Evolutionary conservation across 1,140 invertebrate genomes (phyloP).

Genomic region (Globodera ellingtonae): DNA sequence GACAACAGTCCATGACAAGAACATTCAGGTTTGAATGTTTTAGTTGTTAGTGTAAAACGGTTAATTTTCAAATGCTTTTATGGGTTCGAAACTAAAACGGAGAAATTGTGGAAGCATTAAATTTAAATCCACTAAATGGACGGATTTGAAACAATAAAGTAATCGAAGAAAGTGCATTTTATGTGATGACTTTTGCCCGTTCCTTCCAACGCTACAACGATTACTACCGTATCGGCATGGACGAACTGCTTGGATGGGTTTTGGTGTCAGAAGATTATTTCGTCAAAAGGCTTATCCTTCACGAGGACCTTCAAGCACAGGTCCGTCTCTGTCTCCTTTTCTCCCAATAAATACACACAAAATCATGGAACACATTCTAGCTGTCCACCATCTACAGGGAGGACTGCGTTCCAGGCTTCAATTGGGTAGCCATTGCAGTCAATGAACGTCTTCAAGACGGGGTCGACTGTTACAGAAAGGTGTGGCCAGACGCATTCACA

Average conservation of each 20-base stretch:
- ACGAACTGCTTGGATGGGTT: not conserved
- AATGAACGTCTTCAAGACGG: not conserved
- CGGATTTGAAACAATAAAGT: too few relatives aligned
- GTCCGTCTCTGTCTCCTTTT: too few relatives aligned
- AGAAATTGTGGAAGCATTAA: too few relatives aligned
- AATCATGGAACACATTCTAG: not conserved
- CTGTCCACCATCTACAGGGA: not conserved
- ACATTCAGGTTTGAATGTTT: not conserved
- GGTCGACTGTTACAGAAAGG: not conserved
- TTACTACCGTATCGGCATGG: not conserved
- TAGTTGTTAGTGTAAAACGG: too few relatives aligned
- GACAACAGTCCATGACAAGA: not conserved
- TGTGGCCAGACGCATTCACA: too few relatives aligned
- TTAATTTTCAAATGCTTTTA: too few relatives aligned
- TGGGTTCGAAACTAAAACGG: too few relatives aligned
- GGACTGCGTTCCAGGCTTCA: not conserved
- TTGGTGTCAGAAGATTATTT: not conserved
- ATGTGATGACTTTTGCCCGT: not conserved
- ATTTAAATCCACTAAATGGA: too few relatives aligned
- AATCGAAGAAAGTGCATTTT: not conserved
- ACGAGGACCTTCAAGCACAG: not conserved
- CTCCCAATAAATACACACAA: too few relatives aligned
- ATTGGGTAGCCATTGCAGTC: not conserved
- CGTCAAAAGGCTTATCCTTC: not conserved
- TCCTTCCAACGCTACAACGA: not conserved